Evolutionary conservation across 2,113 vertebrate genomes (phyloP), one percentile per base, ranked within the genome.

Genomic region (Equus przewalskii): DNA sequence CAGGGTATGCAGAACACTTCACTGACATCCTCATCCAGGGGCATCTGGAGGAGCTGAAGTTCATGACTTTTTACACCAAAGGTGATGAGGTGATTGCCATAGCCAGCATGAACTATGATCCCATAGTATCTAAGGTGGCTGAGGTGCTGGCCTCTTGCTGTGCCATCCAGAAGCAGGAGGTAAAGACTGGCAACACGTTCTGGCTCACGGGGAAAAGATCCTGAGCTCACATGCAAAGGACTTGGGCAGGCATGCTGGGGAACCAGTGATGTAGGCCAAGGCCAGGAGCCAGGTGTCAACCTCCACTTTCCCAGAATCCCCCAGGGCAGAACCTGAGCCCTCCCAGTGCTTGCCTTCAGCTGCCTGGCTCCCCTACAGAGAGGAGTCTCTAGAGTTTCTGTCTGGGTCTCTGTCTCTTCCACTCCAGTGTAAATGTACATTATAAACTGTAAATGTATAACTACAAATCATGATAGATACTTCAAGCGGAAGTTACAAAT

Each of bases 21-120:
- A 99, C 99, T 97, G 99, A 99, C n/a, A 99, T 99, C 97, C 99
- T 99, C 95, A 99, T 99, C 98, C 99, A 99, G 98, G 99, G 99
- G 72, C 99, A 99, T 97, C 97, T 99, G 97, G 99, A 99, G 73
- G 99, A 99, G 91, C 98, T 99, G 96, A 99, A 99, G 98, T 99
- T 99, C 98, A 99, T 99, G 97, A 99, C 99, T 36, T 99, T 99
- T 99, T 99, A 99, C 91, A 99, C 99, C 94, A 99, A 99, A 99
- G 99, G 99, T 1, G 99, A 99, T 3, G 99, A 99, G 97, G 99
- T 99, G 97, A 99, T 99, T 60, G 99, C 99, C 5, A 99, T 99
- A 90, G 99, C 99, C 97, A 99, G 99, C 98, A 99, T 99, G 99
- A 99, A 99, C 99, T 99, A 99, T 0, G 99, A 99, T 96, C 99